These are phyloP conservation scores for Poliocrania exsul DNA, from an alignment of 2,797 vertebrate species.

Conservation along the genomic window DNA sequence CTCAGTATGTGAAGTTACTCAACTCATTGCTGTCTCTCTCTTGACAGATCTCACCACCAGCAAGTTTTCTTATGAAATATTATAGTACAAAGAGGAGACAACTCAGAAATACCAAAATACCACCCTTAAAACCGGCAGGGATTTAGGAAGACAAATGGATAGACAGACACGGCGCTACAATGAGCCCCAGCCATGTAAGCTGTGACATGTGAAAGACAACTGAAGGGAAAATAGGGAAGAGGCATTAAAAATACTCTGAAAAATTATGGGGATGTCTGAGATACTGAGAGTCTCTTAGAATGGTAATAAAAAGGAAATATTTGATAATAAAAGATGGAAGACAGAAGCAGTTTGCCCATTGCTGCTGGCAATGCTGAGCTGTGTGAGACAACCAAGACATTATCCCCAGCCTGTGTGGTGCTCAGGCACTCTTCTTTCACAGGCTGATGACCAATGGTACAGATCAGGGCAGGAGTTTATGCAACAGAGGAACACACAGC, in stretches of 20 bases:
- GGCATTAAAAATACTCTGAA: background rate
- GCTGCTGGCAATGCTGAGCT: background rate
- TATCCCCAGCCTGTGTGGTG: fast-evolving
- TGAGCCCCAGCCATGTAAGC: background rate
- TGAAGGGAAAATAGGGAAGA: background rate
- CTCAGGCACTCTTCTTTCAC: fast-evolving
- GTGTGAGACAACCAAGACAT: fast-evolving
- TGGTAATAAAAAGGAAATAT: background rate
- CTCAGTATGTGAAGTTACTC: background rate
- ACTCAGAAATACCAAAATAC: background rate
- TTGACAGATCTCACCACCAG: background rate
- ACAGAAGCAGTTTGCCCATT: background rate
- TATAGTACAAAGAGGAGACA: background rate
- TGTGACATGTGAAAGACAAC: background rate
- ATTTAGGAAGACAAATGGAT: background rate
- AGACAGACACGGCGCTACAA: background rate
- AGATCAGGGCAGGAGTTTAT: background rate
- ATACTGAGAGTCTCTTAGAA: background rate
- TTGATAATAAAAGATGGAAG: background rate
- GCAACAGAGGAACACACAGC: background rate
- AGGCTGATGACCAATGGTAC: background rate
- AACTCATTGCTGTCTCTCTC: background rate
- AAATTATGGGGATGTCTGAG: background rate
- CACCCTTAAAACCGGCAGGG: background rate
- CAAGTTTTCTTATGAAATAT: background rate